These are phyloP conservation scores for Chymomyza costata DNA, from an alignment of 1,140 invertebrate genomes.

Conservation along the genomic window DNA sequence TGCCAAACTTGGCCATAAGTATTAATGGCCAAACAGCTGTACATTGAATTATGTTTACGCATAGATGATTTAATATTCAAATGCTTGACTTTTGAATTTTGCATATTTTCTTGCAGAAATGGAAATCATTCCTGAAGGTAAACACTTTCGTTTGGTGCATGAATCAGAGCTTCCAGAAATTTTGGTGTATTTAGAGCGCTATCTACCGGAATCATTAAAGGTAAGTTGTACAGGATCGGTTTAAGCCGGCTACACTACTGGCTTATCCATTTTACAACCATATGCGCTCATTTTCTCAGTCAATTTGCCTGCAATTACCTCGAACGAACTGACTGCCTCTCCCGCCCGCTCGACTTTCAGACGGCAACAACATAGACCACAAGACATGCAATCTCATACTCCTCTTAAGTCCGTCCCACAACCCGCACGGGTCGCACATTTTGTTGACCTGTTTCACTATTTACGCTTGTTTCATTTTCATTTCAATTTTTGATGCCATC, in stretches of 20 bases:
- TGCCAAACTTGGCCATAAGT: not conserved
- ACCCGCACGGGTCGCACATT: conserved; percentile 22
- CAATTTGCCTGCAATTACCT: conserved; percentile 58
- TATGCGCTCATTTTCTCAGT: conserved; percentile 45
- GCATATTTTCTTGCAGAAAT: conserved; percentile 80
- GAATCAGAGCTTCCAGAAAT: conserved; percentile 87
- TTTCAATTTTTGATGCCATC: conserved; percentile 53
- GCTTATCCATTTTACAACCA: conserved; percentile 9
- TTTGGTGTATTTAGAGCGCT: conserved; percentile 83
- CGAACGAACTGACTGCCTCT: not conserved
- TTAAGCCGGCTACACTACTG: conserved; percentile 1
- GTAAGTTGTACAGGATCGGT: conserved; percentile 72
- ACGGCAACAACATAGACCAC: conserved; percentile 28
- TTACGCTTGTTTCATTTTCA: conserved; percentile 48
- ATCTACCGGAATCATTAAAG: conserved; percentile 89
- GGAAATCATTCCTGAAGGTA: conserved; percentile 87
- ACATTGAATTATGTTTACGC: not conserved
- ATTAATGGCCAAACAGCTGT: not conserved
- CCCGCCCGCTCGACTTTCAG: no score
- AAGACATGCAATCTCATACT: conserved; percentile 60
- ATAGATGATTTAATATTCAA: not conserved
- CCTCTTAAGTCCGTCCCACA: no score
- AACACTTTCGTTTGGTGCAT: conserved; percentile 88
- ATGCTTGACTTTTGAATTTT: not conserved
- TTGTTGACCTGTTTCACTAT: conserved; percentile 62